Base-by-base conservation (phyloP, 1,140 invertebrate species). In the Octopus bimaculoides region DNA sequence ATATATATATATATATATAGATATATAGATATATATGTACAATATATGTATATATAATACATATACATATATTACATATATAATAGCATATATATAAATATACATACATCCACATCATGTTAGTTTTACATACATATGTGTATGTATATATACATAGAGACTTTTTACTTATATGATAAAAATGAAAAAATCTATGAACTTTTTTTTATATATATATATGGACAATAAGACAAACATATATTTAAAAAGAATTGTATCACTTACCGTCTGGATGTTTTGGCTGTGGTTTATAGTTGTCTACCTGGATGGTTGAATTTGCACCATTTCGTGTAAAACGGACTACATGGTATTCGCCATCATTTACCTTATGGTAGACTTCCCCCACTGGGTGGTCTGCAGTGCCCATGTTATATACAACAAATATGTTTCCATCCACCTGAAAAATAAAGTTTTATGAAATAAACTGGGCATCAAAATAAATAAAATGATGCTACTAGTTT, bases 301-400 rank as follows among this genome's bases (percentile, higher is more conserved):
- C 90, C 90, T 98, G 96, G 26, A 99, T 91, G 0, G 96, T 96
- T 7, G 96, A 94, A 86, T 97, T 96, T 56, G 96, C 93, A 54
- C 96, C 96, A 54, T 93, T 94, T 78, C 97, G 92, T 8, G 94
- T 96, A 88, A 98, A 97, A 84, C 95, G 91, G 0, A 98, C 93
- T 17, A 98, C 95, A 89, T 99, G 97, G 89, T 98, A 98, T 66
- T 94, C 93, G 81, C 97, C 96, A 85, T 99, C 97, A 88, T 97
- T 97, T 0, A 98, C 95, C 89, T 95, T 94, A 3, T 95, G 92
- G 54, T 94, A 94, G 79, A 95, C 93, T 88, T 98, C 96, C 17
- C 95, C 96, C n/a, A 98, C 92, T 0, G 96, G 96, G 88, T 97
- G 94, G 87, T 97, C 96, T 79, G 94, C 94, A 5, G 94, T 95